phyloP scores from a whole-genome alignment of 64 coral and sea anemone species.

The Orbicella faveolata region DNA sequence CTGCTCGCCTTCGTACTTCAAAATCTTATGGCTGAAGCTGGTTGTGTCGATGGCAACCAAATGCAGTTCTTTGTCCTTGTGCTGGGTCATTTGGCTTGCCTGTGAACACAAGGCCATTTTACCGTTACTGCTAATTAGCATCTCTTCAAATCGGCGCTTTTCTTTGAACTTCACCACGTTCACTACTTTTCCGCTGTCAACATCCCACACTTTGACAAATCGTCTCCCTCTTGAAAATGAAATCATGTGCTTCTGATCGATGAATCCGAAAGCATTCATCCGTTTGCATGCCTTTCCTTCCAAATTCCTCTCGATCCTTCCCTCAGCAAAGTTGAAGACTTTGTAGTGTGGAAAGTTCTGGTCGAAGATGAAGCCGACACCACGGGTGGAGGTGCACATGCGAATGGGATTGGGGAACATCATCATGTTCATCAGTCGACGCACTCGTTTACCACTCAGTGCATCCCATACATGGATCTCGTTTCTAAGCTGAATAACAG shows the following conservation, averaged over 20 bases:
- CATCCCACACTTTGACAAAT: constrained; percentile 78
- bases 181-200: constrained; percentile 72
- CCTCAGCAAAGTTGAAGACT: constrained; percentile 75
- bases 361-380: constrained; percentile 85
- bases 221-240: constrained; percentile 65
- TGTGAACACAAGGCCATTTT: constrained; percentile 60
- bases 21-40: constrained; percentile 55
- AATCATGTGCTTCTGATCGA: constrained; percentile 68
- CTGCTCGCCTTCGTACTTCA: constrained; percentile 28
- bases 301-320: constrained; percentile 73
- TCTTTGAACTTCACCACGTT: constrained; percentile 67
- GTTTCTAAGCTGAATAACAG: constrained; percentile 48
- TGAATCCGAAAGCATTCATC: constrained; percentile 85
- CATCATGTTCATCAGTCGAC: constrained; percentile 38
- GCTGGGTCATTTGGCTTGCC: constrained; percentile 24
- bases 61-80: constrained; percentile 58
- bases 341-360: constrained; percentile 77
- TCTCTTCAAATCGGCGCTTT: constrained; percentile 81
- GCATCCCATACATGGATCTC: constrained; percentile 66
- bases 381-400: constrained; percentile 59
- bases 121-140: constrained; percentile 65
- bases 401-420: constrained; percentile 71
- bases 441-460: constrained; percentile 44
- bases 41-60: constrained; percentile 59
- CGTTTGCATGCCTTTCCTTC: constrained; percentile 90